These are phyloP conservation scores for Polypterus bichir DNA, from an alignment of 2,113 vertebrate species.

Conservation along the genomic window DNA sequence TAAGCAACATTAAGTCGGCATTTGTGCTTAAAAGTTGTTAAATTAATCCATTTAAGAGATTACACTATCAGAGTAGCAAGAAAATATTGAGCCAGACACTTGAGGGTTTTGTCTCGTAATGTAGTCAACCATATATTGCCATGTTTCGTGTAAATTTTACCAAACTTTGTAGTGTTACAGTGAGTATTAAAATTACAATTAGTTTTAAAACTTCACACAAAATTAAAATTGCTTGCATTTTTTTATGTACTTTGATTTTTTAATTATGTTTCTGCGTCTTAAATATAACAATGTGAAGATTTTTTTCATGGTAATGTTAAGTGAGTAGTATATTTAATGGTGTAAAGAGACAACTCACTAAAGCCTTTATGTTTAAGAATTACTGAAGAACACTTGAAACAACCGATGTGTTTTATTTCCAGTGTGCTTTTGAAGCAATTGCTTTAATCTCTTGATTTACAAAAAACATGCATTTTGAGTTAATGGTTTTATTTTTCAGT, in stretches of 20 bases:
- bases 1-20: not conserved
- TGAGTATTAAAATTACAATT: slow-evolving; percentile 22
- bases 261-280: not conserved
- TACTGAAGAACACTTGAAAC: too few species aligned
- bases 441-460: not conserved
- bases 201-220: not conserved
- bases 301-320: too few species aligned
- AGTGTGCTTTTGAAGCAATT: not conserved
- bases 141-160: slow-evolving; percentile 37
- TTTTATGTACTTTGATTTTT: not conserved
- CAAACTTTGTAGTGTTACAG: slow-evolving; percentile 31
- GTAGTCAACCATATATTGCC: slow-evolving; percentile 10
- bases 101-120: slow-evolving; percentile 20
- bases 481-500: slow-evolving; percentile 40
- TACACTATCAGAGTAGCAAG: slow-evolving; percentile 14
- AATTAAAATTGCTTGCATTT: not conserved
- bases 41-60: slow-evolving; percentile 40
- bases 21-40: slow-evolving; percentile 20
- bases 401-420: too few species aligned
- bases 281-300: too few species aligned
- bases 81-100: slow-evolving; percentile 19
- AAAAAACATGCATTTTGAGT: not conserved
- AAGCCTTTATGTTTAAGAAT: too few species aligned
- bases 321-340: too few species aligned
- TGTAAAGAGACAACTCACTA: too few species aligned